Base-by-base conservation (phyloP, 2,797 vertebrate species). In the Sebastes minor region DNA sequence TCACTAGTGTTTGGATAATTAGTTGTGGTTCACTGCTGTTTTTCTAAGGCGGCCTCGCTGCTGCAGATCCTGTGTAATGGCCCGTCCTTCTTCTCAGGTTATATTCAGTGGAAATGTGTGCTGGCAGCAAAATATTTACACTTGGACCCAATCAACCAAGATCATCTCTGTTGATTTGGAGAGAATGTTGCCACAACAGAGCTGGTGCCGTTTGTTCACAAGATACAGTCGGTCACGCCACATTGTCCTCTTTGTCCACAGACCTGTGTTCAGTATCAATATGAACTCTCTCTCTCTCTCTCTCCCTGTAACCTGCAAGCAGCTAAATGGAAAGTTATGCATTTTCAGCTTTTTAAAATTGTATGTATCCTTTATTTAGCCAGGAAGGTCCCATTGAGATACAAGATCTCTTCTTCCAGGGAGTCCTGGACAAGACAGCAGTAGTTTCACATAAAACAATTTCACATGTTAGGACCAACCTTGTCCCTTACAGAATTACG, bases 131-230 rank as follows among this genome's bases (percentile, higher is more conserved):
- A 87, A 90, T 95, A 94, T 95, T 95, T 95, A 95, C 91, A 82
- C 90, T 88, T 49, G 52, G 81, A 70, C 68, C 42, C 74, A 89
- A 94, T 95, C 93, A 67, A 70, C 81, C 74, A 68, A 92, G 89
- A 92, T 89, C 89, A 94, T 95, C 91, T 93, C 74, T 91, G 89
- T 89, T 94, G 93, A 92, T 92, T 90, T 85, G 87, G 74, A n/a
- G 56, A 66, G 30, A 32, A 66, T 96, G 95, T 96, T 96, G 94
- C 80, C 93, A 95, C 90, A 96, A 96, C 94, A 96, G 74, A 80
- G 71, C 82, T 52, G 53, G 75, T 46, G 84, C 83, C 80, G 22
- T 83, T 28, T 62, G 76, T 91, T 94, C 90, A 92, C 90, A 91
- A 88, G 92, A 89, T 83, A 74, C 59, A 87, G 89, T 90, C 86